phyloP scores from a whole-genome alignment of 2,113 vertebrate species.

The Crotophaga sulcirostris region DNA sequence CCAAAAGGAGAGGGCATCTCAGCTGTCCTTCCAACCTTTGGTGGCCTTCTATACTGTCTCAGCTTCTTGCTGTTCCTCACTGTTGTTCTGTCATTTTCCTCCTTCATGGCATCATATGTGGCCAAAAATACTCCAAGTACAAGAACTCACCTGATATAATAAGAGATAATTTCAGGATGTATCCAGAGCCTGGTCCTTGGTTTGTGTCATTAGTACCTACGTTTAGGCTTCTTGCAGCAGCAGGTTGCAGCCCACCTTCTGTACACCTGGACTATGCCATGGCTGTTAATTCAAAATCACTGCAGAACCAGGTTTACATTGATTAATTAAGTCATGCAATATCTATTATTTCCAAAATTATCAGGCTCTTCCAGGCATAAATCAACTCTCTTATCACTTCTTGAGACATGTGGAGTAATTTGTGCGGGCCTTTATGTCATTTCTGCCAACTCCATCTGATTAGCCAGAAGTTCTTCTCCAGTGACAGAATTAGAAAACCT shows the following conservation, averaged over 20 bases:
- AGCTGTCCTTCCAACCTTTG: no score
- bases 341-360: neutral
- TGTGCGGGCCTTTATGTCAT: neutral
- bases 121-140: neutral
- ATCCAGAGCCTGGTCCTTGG: neutral
- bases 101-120: neutral
- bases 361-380: neutral
- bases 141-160: neutral
- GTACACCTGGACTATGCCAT: accelerated
- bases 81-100: neutral
- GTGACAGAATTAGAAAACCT: constrained; percentile 1
- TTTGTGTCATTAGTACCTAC: neutral
- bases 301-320: neutral
- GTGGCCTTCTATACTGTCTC: no score
- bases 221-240: neutral
- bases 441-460: constrained; percentile 1
- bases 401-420: neutral
- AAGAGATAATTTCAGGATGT: neutral
- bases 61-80: neutral
- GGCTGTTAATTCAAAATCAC: neutral
- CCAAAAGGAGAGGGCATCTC: no score
- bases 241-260: neutral
- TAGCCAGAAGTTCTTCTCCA: neutral
- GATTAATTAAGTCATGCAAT: neutral
- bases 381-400: neutral